Evolutionary conservation across 2,888 invertebrate species (phyloP).

Genomic region (Folsomia candida): DNA sequence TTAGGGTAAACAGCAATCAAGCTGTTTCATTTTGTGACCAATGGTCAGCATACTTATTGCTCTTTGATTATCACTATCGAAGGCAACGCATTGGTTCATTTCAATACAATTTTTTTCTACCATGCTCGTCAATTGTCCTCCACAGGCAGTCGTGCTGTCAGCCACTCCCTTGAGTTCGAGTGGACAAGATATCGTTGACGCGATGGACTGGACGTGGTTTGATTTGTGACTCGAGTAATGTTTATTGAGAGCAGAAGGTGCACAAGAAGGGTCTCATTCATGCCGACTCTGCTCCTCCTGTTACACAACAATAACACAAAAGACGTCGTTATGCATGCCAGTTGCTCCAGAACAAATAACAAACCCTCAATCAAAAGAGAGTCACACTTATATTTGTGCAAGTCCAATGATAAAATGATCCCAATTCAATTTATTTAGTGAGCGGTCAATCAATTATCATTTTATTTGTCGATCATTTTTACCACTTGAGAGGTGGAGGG

Average conservation of each 20-base stretch:
- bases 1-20: background rate
- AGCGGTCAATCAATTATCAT: constrained; percentile 16
- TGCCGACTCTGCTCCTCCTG: background rate
- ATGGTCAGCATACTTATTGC: background rate
- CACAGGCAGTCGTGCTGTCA: background rate
- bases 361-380: constrained; percentile 13
- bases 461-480: constrained; percentile 26
- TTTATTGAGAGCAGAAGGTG: background rate
- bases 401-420: constrained; percentile 1
- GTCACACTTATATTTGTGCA: constrained; percentile 6
- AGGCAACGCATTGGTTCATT: background rate
- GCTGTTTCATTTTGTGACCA: background rate
- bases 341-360: constrained; percentile 14
- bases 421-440: constrained; percentile 11
- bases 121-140: background rate
- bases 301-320: background rate
- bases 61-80: background rate
- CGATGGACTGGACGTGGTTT: background rate
- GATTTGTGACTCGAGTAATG: background rate
- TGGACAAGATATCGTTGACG: background rate
- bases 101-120: background rate
- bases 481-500: background rate
- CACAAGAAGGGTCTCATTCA: background rate
- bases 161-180: background rate
- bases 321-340: background rate